Conservation (phyloP, 1,140 invertebrate genomes). For the Euglossa dilemma region DNA sequence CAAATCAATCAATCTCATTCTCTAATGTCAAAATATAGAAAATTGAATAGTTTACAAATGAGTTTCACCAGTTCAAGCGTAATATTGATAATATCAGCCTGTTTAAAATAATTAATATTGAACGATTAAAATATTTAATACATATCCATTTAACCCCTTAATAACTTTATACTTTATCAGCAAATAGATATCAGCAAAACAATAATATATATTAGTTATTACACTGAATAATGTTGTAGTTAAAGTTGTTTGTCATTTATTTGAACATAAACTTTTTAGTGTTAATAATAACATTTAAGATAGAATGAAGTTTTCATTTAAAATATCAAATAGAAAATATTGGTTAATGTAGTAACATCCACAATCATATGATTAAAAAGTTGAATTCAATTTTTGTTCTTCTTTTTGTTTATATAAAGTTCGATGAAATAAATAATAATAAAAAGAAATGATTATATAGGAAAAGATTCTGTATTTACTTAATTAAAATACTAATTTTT, state of each 20-base stretch:
- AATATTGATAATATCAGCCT: slow-evolving; percentile 49
- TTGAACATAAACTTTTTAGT: not conserved
- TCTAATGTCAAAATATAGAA: slow-evolving; percentile 5
- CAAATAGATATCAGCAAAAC: not conserved
- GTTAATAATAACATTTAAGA: not conserved
- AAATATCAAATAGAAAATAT: too few relatives aligned
- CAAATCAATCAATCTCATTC: slow-evolving; percentile 1
- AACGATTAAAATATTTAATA: slow-evolving; percentile 9
- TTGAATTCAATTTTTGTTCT: too few relatives aligned
- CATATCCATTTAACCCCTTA: not conserved
- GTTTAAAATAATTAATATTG: slow-evolving; percentile 37
- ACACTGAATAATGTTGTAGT: not conserved
- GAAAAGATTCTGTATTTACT: too few relatives aligned
- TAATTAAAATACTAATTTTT: too few relatives aligned
- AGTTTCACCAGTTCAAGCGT: slow-evolving; percentile 52
- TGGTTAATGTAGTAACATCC: too few relatives aligned
- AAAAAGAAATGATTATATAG: too few relatives aligned
- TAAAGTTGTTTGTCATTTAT: not conserved
- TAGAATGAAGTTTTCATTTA: too few relatives aligned
- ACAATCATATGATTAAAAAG: too few relatives aligned
- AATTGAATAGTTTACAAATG: not conserved
- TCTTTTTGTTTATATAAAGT: too few relatives aligned
- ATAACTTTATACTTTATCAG: not conserved
- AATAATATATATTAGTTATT: not conserved
- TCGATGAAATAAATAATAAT: too few relatives aligned